phyloP scores from a whole-genome alignment of 2,113 vertebrate species.

The Osmerus mordax region DNA sequence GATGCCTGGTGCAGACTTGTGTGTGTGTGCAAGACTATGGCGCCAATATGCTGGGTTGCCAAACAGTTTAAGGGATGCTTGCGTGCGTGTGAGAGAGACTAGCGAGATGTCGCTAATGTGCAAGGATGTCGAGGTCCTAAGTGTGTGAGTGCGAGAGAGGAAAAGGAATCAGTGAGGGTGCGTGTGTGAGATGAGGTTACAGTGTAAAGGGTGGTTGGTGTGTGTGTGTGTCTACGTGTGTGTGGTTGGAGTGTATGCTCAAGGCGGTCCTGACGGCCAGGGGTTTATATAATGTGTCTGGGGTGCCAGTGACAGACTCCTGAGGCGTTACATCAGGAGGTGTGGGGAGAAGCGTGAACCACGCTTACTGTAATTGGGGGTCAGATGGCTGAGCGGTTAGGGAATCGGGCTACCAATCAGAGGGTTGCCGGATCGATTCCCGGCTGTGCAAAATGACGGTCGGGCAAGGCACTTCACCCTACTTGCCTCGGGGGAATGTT shows the following conservation, averaged over 20 bases:
- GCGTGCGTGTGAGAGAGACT: neutral
- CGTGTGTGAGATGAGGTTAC: neutral
- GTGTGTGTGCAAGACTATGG: neutral
- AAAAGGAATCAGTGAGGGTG: neutral
- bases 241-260: neutral
- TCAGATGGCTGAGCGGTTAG: no score
- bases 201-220: neutral
- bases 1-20: neutral
- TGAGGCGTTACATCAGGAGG: no score
- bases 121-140: neutral
- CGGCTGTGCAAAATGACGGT: no score
- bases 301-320: neutral
- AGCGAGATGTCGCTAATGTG: neutral
- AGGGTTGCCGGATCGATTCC: no score
- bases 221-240: conserved; percentile 5
- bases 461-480: no score
- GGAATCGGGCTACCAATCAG: no score
- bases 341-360: no score
- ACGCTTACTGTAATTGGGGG: no score
- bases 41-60: neutral
- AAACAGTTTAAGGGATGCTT: neutral
- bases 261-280: neutral
- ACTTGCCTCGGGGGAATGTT: no score
- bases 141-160: neutral
- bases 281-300: neutral